Percentiles rank a stretch among this genome's conserved stretches.
These are phyloP conservation scores for Homalodisca vitripennis DNA, from an alignment of 1,140 invertebrate species.

Conservation along the genomic window DNA sequence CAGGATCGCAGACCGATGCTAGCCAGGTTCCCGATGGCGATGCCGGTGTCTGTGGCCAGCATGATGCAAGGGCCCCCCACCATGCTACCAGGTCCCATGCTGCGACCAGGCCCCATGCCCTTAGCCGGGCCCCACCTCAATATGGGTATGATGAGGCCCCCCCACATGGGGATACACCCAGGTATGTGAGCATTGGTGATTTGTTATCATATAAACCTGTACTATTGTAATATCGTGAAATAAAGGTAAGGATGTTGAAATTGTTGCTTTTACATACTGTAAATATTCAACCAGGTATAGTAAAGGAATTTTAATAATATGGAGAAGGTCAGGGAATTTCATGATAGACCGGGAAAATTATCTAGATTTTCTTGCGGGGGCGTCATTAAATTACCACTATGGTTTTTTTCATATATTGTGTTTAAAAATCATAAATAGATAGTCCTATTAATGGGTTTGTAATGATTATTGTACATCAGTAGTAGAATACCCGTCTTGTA, in stretches of 20 bases:
- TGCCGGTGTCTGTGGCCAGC: slow-evolving; percentile 31
- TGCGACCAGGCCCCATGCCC: slow-evolving; percentile 42
- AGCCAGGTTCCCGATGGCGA: slow-evolving; percentile 29
- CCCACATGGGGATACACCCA: slow-evolving; percentile 67
- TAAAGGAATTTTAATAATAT: no score
- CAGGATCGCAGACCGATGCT: slow-evolving; percentile 19
- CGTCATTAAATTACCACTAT: no score
- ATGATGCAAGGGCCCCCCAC: slow-evolving; percentile 43
- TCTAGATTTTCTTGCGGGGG: no score
- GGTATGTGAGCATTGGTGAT: no score
- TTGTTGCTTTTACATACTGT: neutral
- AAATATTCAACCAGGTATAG: neutral
- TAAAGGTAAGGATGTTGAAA: neutral
- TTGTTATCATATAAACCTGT: slow-evolving; percentile 39
- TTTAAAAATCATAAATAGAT: no score
- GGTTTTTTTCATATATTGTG: no score
- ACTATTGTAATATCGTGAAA: neutral
- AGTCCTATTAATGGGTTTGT: no score
- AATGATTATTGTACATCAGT: no score
- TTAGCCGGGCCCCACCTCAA: slow-evolving; percentile 45
- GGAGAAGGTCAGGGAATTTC: no score
- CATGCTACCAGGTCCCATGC: slow-evolving; percentile 44
- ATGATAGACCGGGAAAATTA: no score
- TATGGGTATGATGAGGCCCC: slow-evolving; percentile 57
- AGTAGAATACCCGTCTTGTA: no score